Base-by-base conservation (phyloP, 2,797 vertebrate genomes). In the Alfaro cultratus region DNA sequence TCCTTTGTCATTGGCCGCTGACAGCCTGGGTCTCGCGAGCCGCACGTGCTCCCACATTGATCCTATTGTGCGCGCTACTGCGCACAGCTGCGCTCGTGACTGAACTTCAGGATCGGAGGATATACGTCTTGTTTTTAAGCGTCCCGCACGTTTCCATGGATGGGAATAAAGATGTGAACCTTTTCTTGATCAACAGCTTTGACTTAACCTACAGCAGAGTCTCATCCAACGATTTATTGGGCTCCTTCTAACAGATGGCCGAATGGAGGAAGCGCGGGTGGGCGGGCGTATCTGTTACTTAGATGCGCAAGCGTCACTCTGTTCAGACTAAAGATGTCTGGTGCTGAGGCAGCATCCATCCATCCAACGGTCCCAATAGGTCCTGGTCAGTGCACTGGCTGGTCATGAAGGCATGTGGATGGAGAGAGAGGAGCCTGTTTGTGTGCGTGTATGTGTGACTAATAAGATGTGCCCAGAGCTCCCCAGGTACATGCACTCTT, bases 11-110 rank as follows among this genome's bases (percentile, higher is more conserved):
- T 72, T 77, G 76, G 85, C 89, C 88, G 92, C 85, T 94, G 91
- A 95, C 92, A 89, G 90, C 83, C 86, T 47, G 87, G 85, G 93
- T 94, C 92, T 95, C 88, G 92, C 91, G 93, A 93, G 91, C 87
- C 89, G 93, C 96, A 96, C 95, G 95, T 96, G 96, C 91, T 94
- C 93, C 90, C 88, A 83, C 91, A 95, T 92, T 95, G 94, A 96
- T 96, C 95, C 93, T 87, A 93, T 95, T 95, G 95, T 95, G 89
- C 85, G 82, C 87, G 85, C 90, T 78, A 88, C 85, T 92, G 86
- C 86, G 80, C 93, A 94, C 93, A 94, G 93, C 93, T 95, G 95
- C 93, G 85, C 78, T 72, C 75, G 79, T 83, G 85, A 86, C 80
- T 39, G 36, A 86, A 91, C 86, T 90, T 88, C 82, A 84, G 80